Base-by-base conservation (phyloP, 2,797 vertebrate species). In the Pseudomugil tenellus region DNA sequence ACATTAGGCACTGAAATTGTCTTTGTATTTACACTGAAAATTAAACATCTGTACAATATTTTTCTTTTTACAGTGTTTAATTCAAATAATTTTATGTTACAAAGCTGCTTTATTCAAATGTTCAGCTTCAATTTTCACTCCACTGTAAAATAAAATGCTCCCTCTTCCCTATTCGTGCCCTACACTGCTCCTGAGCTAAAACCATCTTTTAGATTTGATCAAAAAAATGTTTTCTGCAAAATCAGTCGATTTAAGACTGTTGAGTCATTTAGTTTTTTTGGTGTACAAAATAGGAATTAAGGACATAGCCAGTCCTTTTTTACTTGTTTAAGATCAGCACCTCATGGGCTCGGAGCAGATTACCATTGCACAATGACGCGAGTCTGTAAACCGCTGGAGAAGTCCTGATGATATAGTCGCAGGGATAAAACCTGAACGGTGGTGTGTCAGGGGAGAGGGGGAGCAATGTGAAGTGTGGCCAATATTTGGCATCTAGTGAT, bases 401-500 rank as follows among this genome's bases (percentile, higher is more conserved):
- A 26, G 23, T n/a, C 49, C 32, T 41, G 63, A 57, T 46, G 63
- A 55, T 4, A 28, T 14, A 54, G 54, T 25, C 51, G 72, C 56
- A 75, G 57, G 37, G 57, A 67, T 64, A 59, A 80, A 41, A 41
- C 63, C 71, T 77, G 70, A 67, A 67, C 29, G 17, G 39, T 59
- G 73, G 21, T 16, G 13, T 63, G 37, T 68, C 54, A 48, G 43
- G 32, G 52, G 70, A 77, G 43, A 0, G 54, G 35, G 80, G 71
- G 81, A 81, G 79, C 85, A 70, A 71, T n/a, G 25, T 79, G 48
- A 75, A 56, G 57, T 56, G 76, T 76, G 68, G 85, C 86, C 88
- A 91, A 89, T 87, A 91, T 91, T 92, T 91, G 87, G 86, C 87
- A 57, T 55, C 32, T 61, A 23, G 26, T 39, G 49, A 28, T 67